Percentiles rank a stretch among this genome's conserved stretches.
Evolutionary conservation across 2,797 vertebrate genomes (phyloP).

Genomic region (Lithobates pipiens): DNA sequence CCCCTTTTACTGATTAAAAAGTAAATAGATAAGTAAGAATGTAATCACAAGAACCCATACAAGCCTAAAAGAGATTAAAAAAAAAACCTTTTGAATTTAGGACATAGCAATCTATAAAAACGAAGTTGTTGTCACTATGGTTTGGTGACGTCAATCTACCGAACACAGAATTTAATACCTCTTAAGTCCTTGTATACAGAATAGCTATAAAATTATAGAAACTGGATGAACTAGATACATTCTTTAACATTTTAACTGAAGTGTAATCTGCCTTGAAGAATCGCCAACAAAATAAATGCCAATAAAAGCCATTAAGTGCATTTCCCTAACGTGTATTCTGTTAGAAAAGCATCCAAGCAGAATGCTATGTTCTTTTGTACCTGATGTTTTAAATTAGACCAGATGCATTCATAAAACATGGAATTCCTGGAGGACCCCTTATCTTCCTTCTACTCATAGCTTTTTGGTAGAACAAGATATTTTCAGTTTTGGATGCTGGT

Average conservation of each 20-base stretch:
- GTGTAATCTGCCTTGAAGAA: not conserved
- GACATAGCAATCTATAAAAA: slow-evolving; percentile 9
- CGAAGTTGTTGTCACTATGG: not conserved
- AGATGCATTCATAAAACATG: slow-evolving; percentile 18
- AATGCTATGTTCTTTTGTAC: not conserved
- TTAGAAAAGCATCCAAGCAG: not conserved
- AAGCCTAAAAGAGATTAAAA: slow-evolving; percentile 42
- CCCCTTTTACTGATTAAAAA: slow-evolving; percentile 11
- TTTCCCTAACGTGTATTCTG: not conserved
- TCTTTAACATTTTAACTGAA: not conserved
- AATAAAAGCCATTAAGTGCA: not conserved
- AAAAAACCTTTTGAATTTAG: not conserved
- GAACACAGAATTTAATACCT: slow-evolving; percentile 27
- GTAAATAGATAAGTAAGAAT: slow-evolving; percentile 26
- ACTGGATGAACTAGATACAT: slow-evolving; percentile 13
- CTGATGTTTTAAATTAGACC: slow-evolving; percentile 16
- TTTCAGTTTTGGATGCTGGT: slow-evolving; percentile 19
- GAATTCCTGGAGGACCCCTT: slow-evolving; percentile 25
- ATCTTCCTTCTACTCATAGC: not conserved
- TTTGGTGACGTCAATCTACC: slow-evolving; percentile 24
- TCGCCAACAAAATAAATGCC: not conserved
- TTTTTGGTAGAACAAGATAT: slow-evolving; percentile 19
- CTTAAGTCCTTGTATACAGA: slow-evolving; percentile 15
- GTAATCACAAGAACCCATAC: slow-evolving; percentile 18
- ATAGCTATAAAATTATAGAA: slow-evolving; percentile 10